Evolutionary conservation across 2,113 vertebrate genomes (phyloP).

Genomic region (Okapia johnstoni): DNA sequence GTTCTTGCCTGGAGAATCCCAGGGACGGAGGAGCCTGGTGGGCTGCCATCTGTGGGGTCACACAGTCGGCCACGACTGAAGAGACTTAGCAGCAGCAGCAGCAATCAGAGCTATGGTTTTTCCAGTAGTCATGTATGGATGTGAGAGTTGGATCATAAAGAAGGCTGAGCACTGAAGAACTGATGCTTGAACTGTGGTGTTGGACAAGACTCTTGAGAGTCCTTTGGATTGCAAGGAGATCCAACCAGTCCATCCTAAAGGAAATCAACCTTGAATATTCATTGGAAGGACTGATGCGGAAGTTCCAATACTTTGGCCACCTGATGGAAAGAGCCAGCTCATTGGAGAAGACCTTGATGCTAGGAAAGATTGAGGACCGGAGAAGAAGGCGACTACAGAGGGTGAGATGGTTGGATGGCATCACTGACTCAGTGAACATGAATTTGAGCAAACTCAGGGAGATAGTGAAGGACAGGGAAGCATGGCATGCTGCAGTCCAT

Average conservation of each 20-base stretch:
- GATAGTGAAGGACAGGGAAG: background rate
- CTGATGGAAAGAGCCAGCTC: background rate
- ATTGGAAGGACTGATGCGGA: background rate
- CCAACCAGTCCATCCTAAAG: background rate
- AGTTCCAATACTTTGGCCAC: background rate
- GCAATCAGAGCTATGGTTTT: background rate
- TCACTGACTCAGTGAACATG: background rate
- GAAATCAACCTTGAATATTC: background rate
- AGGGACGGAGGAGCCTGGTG: too few species aligned
- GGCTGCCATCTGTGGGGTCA: too few species aligned
- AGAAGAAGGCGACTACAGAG: background rate
- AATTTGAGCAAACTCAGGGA: background rate
- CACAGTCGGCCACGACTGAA: too few species aligned
- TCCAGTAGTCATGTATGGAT: background rate
- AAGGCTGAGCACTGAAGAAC: background rate
- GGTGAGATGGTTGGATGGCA: background rate
- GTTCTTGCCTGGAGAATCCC: too few species aligned
- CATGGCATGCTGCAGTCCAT: background rate
- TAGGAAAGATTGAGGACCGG: background rate
- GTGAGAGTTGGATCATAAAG: background rate
- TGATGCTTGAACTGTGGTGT: background rate
- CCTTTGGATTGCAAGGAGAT: background rate
- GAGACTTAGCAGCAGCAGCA: too few species aligned
- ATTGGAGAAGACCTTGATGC: background rate
- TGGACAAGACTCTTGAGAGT: background rate